Base-by-base conservation (phyloP, 2,888 invertebrate genomes). In the Eristalis pertinax region DNA sequence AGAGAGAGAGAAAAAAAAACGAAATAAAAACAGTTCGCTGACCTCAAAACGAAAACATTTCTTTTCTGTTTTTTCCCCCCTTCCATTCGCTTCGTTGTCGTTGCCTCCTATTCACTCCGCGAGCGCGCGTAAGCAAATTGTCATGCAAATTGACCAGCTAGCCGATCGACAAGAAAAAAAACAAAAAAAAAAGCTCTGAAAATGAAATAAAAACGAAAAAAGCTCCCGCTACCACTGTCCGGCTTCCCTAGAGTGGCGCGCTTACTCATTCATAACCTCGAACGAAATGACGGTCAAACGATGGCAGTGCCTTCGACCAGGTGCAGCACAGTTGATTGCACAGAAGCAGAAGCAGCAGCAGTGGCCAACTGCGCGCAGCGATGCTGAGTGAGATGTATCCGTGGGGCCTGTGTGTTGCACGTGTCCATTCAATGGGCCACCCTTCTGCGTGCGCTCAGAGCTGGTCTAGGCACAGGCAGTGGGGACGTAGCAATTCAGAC, bases 201-300 rank as follows among this genome's bases (percentile, higher is more conserved):
- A 43, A 26, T 38, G 24, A 60, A 26, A 24, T 7, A 60, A 22
- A 58, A 58, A 13, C 24, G 1, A 26, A n/a, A 26, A 60, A 8
- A 63, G 63, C 15, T n/a, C n/a, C 19, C n/a, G n/a, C 10, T 50
- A 2, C 19, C 50, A 19, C 8, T 1, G 50, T 50, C 19, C 19
- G 50, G 50, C 19, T 50, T 50, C 50, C 50, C 50, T 50, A 19
- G 50, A 50, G 43, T 13, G 43, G 43, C 7, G 43, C 19, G 62
- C 70, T 69, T 70, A 68, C 78, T 76, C 87, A 87, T 87, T 84
- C 87, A 87, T 84, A 87, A 87, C 86, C 78, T 83, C 72, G 63
- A 73, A 82, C 4, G 38, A 77, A 86, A 50, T 79, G 75, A 76
- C 75, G 87, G 87, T 87, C 87, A 87, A 84, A 83, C 50, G 87